phyloP scores from a whole-genome alignment of 2,888 invertebrate genomes.

The Perdita meconis region DNA sequence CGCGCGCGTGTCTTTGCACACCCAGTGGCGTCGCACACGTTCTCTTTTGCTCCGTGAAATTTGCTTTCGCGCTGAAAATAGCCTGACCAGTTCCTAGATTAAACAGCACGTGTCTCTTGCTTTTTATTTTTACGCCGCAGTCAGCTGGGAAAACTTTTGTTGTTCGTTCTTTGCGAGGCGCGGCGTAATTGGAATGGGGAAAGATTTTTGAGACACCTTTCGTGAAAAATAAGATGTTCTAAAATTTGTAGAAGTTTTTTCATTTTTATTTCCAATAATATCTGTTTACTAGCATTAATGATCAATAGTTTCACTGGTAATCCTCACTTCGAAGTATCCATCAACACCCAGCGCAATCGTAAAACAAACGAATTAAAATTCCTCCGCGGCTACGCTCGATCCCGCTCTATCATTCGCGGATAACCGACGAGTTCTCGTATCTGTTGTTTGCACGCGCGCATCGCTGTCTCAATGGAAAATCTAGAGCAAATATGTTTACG shows the following conservation, averaged over 20 bases:
- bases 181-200: no score
- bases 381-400: background rate
- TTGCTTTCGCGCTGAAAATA: conserved; percentile 54
- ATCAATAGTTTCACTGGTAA: background rate
- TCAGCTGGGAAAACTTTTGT: background rate
- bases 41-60: conserved; percentile 13
- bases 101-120: background rate
- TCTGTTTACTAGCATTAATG: background rate
- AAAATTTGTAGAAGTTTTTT: no score
- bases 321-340: background rate
- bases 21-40: conserved; percentile 26
- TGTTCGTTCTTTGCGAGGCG: background rate
- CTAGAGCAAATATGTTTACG: conserved; percentile 37
- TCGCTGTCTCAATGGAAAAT: conserved; percentile 29
- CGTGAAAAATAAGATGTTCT: no score
- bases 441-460: background rate
- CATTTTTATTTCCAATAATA: no score
- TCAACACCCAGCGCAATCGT: background rate
- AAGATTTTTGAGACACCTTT: no score
- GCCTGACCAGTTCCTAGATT: conserved; percentile 29
- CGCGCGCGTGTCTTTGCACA: conserved; percentile 25
- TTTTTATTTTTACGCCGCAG: conserved; percentile 2
- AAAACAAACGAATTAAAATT: background rate
- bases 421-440: conserved; percentile 1
- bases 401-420: background rate